Evolutionary conservation across 2,113 vertebrate genomes (phyloP).

Genomic region (Tyto alba): DNA sequence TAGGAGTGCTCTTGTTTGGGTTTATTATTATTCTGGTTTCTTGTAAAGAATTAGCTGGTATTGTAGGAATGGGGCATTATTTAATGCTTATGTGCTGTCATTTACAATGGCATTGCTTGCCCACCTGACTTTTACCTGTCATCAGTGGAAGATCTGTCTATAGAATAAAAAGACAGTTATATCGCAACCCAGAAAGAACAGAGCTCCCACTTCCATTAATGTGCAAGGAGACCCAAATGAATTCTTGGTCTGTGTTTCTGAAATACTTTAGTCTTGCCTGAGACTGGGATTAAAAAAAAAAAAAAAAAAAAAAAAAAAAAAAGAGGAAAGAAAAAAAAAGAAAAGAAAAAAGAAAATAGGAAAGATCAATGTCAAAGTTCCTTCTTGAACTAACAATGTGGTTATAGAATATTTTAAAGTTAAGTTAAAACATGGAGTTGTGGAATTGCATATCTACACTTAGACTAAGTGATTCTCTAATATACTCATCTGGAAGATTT

Average conservation of each 20-base stretch:
- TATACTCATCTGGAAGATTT: not conserved
- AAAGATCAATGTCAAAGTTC: no score
- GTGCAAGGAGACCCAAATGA: not conserved
- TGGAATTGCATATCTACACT: not conserved
- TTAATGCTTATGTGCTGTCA: not conserved
- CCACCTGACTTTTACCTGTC: not conserved
- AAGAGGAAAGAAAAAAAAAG: accelerated
- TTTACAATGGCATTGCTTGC: not conserved
- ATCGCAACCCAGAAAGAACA: not conserved
- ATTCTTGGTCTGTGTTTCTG: not conserved
- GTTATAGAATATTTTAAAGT: not conserved
- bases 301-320: no score
- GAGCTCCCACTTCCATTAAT: not conserved
- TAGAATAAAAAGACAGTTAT: not conserved
- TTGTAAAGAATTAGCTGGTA: not conserved
- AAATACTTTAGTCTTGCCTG: not conserved
- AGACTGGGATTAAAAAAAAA: not conserved
- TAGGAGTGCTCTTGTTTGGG: not conserved
- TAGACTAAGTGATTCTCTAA: not conserved
- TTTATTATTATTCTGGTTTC: not conserved
- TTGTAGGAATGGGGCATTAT: not conserved
- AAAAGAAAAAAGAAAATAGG: not conserved
- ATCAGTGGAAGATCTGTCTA: not conserved
- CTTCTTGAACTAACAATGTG: not conserved
- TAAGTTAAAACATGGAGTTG: not conserved